Evolutionary conservation across 1,140 invertebrate genomes (phyloP).

Genomic region (Macrotrachela quadricornifera): DNA sequence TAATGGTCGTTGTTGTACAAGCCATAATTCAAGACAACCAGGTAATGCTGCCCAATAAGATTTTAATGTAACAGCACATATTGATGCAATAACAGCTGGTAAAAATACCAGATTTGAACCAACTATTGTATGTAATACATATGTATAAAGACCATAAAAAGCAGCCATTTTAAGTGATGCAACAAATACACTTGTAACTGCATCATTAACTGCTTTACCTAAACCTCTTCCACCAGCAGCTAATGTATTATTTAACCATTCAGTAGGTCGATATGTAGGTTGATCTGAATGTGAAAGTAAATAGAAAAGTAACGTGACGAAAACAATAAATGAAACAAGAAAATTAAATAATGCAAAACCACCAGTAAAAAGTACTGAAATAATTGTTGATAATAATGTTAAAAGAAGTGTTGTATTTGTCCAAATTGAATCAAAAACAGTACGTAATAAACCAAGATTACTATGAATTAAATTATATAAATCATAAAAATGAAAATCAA

Average conservation of each 20-base stretch:
- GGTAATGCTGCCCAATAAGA: slow-evolving; percentile 79
- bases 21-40: slow-evolving; percentile 74
- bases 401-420: background rate
- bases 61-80: slow-evolving; percentile 68
- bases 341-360: slow-evolving; percentile 5
- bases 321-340: slow-evolving; percentile 5
- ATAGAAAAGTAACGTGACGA: slow-evolving; percentile 1
- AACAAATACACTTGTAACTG: slow-evolving; percentile 44
- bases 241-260: background rate
- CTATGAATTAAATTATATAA: background rate
- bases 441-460: slow-evolving; percentile 1
- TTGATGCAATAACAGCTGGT: slow-evolving; percentile 51
- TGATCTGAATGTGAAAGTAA: background rate
- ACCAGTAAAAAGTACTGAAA: background rate
- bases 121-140: slow-evolving; percentile 84
- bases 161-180: slow-evolving; percentile 85
- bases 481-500: too few species aligned
- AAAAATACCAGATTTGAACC: slow-evolving; percentile 80
- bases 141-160: slow-evolving; percentile 92
- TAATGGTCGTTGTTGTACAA: slow-evolving; percentile 54
- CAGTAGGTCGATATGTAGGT: background rate
- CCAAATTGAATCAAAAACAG: slow-evolving; percentile 1
- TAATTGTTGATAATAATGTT: background rate
- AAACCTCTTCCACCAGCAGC: background rate
- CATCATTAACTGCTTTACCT: background rate